Conservation (phyloP, 2,797 vertebrate species). For the Pseudochirops corinnae region DNA sequence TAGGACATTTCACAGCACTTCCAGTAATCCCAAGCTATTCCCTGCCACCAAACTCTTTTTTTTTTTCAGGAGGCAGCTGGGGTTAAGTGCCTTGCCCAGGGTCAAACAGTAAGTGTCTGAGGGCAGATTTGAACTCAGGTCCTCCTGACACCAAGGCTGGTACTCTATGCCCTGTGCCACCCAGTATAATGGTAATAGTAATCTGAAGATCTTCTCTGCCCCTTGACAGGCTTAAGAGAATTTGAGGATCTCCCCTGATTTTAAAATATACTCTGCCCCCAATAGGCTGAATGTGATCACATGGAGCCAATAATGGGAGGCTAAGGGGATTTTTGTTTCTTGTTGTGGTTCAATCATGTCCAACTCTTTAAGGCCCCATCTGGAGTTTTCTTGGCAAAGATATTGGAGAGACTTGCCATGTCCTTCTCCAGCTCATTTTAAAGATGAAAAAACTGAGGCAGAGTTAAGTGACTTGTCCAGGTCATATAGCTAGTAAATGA, state of each 20-base stretch:
- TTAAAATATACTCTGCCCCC: neutral
- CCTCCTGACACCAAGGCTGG: neutral
- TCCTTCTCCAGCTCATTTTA: too few species aligned
- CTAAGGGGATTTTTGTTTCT: neutral
- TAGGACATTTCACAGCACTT: neutral
- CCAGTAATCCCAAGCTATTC: neutral
- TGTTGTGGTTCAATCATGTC: neutral
- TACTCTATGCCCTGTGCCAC: neutral
- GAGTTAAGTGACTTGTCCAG: too few species aligned
- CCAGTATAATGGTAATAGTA: too few species aligned
- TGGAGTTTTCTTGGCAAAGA: neutral
- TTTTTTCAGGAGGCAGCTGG: neutral
- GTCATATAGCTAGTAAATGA: neutral
- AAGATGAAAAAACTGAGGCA: too few species aligned
- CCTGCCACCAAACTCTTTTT: neutral
- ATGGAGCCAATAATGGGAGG: too few species aligned
- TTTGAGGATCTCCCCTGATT: too few species aligned
- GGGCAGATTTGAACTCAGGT: neutral
- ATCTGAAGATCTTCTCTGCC: too few species aligned
- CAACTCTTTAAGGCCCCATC: neutral
- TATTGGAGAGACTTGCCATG: neutral
- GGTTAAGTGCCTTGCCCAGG: neutral
- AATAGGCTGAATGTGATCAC: neutral
- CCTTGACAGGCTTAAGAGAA: too few species aligned
- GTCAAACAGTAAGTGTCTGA: neutral